Evolutionary conservation across 2,113 vertebrate species (phyloP), one percentile per base, ranked within the genome.

Genomic region (Mixornis gularis): DNA sequence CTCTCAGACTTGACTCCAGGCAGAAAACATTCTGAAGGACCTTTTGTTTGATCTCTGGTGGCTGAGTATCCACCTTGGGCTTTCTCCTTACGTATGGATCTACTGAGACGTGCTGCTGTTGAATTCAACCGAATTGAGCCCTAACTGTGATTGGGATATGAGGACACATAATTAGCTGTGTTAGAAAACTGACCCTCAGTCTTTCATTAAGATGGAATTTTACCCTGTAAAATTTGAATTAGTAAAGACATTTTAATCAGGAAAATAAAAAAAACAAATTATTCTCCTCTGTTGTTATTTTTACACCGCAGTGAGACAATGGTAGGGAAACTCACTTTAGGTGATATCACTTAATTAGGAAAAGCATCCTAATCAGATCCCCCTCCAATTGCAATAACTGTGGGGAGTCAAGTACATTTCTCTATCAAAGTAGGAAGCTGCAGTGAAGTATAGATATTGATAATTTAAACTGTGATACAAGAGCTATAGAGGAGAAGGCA

Each of bases 301-400:
- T 97, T 97, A 89, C 68, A 96, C 93, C 55, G 51, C 91, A 93
- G 94, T 96, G 97, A 97, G 95, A 97, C 97, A 98, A 97, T 97
- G 95, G 96, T 94, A 95, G 97, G 96, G 95, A 97, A 97, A 98
- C 89, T 97, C 97, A 97, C 95, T 97, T 97, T 97, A 97, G 97
- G 96, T 93, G 97, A 94, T 98, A 97, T 98, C 97, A 98, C 97
- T 98, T 98, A 98, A 97, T 98, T 98, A 98, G 97, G 97, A 96
- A 97, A 97, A 98, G 96, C 97, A 97, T 97, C 95, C 96, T 98
- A 98, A 98, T 98, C 97, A 98, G 97, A 97, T 96, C 96, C 95
- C 94, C 96, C 96, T 98, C 96, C 97, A 97, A 97, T 83, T 98
- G 97, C 96, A 97, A 91, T 97, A 97, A 96, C 97, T 97, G 97